Base-by-base conservation (phyloP, 2,113 vertebrate species). In the Rhombomys opimus region DNA sequence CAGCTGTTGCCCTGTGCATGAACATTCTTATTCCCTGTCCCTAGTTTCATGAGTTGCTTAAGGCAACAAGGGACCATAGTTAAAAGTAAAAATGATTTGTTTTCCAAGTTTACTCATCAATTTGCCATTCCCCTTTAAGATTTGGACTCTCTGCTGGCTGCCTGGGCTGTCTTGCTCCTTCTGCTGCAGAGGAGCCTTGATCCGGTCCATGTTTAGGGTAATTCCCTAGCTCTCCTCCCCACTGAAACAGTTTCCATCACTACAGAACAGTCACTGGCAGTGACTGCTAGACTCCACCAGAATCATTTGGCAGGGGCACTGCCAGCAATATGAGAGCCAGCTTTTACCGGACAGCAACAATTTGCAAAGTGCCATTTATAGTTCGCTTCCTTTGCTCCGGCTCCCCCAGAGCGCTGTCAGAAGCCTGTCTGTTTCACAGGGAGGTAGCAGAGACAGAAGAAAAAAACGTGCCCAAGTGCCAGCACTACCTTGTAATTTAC, bases 331-430 rank as follows among this genome's bases (percentile, higher is more conserved):
- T 5, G 20, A 86, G 8, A 63, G 11, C 7, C 41, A 46, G 57
- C 2, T 46, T 78, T 38, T 15, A 27, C 2, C n/a, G 22, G 38
- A 38, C 5, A 61, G 32, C 57, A 32, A 5, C 25, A 59, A n/a
- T 30, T 18, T 7, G 2, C 67, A 20, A 41, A 9, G 15, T 0
- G 25, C 7, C 52, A 32, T 70, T 73, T 13, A 4, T 13, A 0
- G 2, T 41, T 67, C 20, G 11, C 61, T 30, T 92, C 20, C 13
- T 72, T 46, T 87, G 20, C 65, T 27, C 5, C 1, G 27, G 18
- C 10, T 87, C n/a, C n/a, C 22, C 32, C 30, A 13, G 22, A 38
- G 46, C 14, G 20, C 61, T 86, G 15, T 50, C 86, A 38, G 67
- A 73, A n/a, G 13, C 25, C 18, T 73, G 32, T 61, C 73, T 59